Percentiles rank a stretch among this genome's conserved stretches.
Conservation (phyloP, 1,140 invertebrate species). For the Contarinia nasturtii region DNA sequence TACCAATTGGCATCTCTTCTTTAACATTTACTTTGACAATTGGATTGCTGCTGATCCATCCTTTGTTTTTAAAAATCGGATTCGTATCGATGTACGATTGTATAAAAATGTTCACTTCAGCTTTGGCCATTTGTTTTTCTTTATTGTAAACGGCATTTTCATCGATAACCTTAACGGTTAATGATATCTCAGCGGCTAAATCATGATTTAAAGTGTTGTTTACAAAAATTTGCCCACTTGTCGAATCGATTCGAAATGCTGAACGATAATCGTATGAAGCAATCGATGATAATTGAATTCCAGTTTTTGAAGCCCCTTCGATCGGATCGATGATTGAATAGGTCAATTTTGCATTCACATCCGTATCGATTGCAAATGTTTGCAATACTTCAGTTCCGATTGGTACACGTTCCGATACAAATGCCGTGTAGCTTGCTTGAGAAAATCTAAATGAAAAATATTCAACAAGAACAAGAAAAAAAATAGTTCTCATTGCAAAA, state of each 20-base stretch:
- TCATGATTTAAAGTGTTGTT: slow-evolving; percentile 56
- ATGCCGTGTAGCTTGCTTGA: slow-evolving; percentile 37
- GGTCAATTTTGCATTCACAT: slow-evolving; percentile 42
- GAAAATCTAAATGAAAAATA: slow-evolving; percentile 30
- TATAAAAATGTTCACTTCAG: slow-evolving; percentile 59
- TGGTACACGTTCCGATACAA: slow-evolving; percentile 48
- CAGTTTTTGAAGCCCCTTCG: slow-evolving; percentile 53
- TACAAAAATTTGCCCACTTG: slow-evolving; percentile 46
- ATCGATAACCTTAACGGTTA: slow-evolving; percentile 55
- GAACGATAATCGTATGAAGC: slow-evolving; percentile 41
- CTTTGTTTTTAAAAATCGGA: slow-evolving; percentile 50
- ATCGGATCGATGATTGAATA: slow-evolving; percentile 49
- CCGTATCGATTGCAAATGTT: slow-evolving; percentile 46
- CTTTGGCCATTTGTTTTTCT: slow-evolving; percentile 40
- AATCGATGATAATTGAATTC: slow-evolving; percentile 39
- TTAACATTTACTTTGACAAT: slow-evolving; percentile 44
- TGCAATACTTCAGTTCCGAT: slow-evolving; percentile 41
- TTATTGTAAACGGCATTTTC: slow-evolving; percentile 43
- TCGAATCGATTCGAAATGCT: slow-evolving; percentile 48
- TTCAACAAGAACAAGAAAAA: background rate
- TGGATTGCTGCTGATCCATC: slow-evolving; percentile 45
- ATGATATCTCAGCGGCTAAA: slow-evolving; percentile 54
- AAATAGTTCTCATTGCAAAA: background rate
- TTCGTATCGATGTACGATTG: slow-evolving; percentile 62
- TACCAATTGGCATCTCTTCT: slow-evolving; percentile 60